These are phyloP conservation scores for Heterochromis multidens DNA, from an alignment of 2,113 vertebrate genomes.

Conservation along the genomic window DNA sequence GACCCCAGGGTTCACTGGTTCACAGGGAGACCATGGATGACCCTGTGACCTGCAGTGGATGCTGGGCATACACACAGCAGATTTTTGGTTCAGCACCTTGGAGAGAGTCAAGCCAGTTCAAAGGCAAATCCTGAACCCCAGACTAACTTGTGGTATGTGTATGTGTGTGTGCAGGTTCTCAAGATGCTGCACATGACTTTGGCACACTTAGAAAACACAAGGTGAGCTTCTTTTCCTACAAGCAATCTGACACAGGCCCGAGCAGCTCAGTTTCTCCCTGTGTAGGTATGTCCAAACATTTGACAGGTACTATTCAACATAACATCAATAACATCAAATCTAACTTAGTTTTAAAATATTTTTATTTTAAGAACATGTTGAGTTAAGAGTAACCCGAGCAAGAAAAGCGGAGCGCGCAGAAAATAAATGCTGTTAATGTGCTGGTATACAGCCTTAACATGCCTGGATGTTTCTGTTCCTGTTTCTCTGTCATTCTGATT, in stretches of 20 bases:
- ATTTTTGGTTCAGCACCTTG: not conserved
- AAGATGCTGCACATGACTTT: constrained; percentile 91
- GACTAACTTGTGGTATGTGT: not conserved
- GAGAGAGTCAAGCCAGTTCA: not conserved
- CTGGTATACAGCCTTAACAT: no score
- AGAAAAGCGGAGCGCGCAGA: no score
- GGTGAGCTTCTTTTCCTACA: constrained; percentile 66
- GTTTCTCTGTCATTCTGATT: not conserved
- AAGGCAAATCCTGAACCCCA: not conserved
- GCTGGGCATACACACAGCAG: not conserved
- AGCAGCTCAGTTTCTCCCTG: no score
- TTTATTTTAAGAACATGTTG: no score
- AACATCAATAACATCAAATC: no score
- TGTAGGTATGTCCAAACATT: no score
- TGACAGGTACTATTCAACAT: no score
- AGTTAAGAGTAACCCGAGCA: no score
- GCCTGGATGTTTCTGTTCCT: not conserved
- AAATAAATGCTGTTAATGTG: no score
- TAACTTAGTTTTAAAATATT: no score
- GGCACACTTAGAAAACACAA: constrained; percentile 84
- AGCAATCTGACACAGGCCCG: no score
- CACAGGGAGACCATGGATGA: constrained; percentile 5
- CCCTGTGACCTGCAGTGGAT: constrained; percentile 12
- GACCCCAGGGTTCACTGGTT: not conserved
- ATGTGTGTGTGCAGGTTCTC: constrained; percentile 79